These are phyloP conservation scores for Psilopsiagon aymara DNA, from an alignment of 2,113 vertebrate species.

Conservation along the genomic window DNA sequence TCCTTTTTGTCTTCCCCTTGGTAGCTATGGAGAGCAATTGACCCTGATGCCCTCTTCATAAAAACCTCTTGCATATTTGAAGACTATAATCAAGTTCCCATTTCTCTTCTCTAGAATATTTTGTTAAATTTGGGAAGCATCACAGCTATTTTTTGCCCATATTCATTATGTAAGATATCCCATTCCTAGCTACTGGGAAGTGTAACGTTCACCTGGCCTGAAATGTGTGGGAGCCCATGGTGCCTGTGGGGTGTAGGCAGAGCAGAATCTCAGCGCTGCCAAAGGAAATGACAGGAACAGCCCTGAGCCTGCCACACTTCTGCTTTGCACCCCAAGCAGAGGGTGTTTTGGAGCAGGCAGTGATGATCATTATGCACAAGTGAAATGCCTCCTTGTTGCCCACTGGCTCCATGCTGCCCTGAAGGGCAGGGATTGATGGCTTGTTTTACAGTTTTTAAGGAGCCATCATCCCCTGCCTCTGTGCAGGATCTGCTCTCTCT, in stretches of 20 bases:
- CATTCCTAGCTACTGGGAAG: background rate
- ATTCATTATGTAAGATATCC: background rate
- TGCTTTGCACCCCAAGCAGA: background rate
- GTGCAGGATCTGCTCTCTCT: background rate
- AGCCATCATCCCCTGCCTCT: background rate
- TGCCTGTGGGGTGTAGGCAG: background rate
- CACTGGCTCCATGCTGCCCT: rapidly evolving
- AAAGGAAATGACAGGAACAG: background rate
- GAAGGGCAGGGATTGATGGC: background rate
- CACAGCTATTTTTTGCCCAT: background rate
- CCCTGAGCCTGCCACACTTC: background rate
- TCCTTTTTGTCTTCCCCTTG: background rate
- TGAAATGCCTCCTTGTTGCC: background rate
- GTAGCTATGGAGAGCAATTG: background rate
- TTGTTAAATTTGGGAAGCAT: background rate
- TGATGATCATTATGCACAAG: rapidly evolving
- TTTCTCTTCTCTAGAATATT: background rate
- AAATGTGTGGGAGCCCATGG: background rate
- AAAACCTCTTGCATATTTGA: background rate
- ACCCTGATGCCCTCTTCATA: background rate
- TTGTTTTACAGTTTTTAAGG: background rate
- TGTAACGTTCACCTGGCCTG: background rate
- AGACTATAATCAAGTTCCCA: background rate
- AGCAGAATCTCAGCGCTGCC: background rate
- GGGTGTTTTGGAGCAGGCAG: rapidly evolving